These are phyloP conservation scores for Lindbergichthys nudifrons DNA, from an alignment of 2,797 vertebrate genomes.

Conservation along the genomic window DNA sequence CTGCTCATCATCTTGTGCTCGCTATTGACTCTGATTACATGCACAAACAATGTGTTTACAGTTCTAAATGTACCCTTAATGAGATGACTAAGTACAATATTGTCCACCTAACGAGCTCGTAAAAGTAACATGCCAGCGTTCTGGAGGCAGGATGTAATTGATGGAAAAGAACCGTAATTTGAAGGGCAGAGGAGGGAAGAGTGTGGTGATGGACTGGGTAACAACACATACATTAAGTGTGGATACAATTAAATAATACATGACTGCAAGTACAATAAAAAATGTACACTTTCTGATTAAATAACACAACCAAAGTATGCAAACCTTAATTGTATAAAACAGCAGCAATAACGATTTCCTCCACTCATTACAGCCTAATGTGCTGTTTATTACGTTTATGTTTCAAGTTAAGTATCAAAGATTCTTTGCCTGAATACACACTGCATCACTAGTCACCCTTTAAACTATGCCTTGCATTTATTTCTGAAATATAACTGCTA, in stretches of 20 bases:
- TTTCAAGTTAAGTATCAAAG: background rate
- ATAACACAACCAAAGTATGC: background rate
- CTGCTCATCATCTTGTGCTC: slow-evolving; percentile 64
- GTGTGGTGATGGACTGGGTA: slow-evolving; percentile 5
- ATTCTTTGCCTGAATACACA: background rate
- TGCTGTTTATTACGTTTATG: background rate
- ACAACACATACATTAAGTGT: slow-evolving; percentile 23
- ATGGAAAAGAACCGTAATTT: slow-evolving; percentile 67
- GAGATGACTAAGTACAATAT: slow-evolving; percentile 79
- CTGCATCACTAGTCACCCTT: too few species aligned
- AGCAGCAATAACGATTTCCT: background rate
- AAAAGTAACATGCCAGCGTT: slow-evolving; percentile 77
- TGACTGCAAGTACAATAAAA: background rate
- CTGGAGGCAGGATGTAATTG: slow-evolving; percentile 65
- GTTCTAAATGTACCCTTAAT: slow-evolving; percentile 70
- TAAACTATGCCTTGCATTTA: background rate
- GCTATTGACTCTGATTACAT: slow-evolving; percentile 71
- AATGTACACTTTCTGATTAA: background rate
- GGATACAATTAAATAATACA: slow-evolving; percentile 1
- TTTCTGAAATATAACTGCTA: background rate
- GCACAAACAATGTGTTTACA: slow-evolving; percentile 78
- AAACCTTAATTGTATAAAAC: background rate
- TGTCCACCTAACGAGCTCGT: slow-evolving; percentile 77
- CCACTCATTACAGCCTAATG: background rate
- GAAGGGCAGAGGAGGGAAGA: slow-evolving; percentile 27